Evolutionary conservation across 2,797 vertebrate species (phyloP), one percentile per base, ranked within the genome.

Genomic region (Rhodeus uyekii): DNA sequence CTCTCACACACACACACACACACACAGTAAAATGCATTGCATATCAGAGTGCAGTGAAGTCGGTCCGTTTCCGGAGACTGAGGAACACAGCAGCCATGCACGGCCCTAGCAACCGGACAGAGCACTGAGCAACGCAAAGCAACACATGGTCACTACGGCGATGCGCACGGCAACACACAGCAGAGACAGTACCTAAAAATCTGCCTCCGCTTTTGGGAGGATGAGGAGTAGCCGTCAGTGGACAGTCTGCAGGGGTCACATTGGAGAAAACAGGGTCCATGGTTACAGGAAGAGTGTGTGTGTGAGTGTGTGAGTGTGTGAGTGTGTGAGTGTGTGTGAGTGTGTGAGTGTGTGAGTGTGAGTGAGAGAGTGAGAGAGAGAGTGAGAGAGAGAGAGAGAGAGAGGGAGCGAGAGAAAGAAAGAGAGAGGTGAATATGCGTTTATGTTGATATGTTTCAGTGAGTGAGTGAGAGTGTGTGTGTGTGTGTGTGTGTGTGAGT

Each of bases 161-260:
- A 44, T n/a, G 92, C 91, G 92, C 92, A 95, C 94, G 90, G 91
- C 91, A 94, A 95, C 92, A 95, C 90, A 89, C 80, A 87, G 85
- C 87, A 86, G 78, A 87, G 93, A 91, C 94, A 93, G 94, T 96
- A 97, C 96, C 97, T 96, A 97, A 97, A 98, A 91, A 96, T 96
- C 94, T 98, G 97, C 92, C 96, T 96, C 95, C 94, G 94, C 92
- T 96, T 96, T 96, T 96, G 96, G 94, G 96, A 97, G 93, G 95
- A 96, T 95, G 95, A 96, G 94, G 95, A 94, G 96, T 96, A 97
- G 95, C 95, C 95, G 92, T 97, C 95, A 94, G 96, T 96, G 96
- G 96, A 95, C 95, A 96, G 93, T 96, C 96, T 98, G 97, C 94
- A 93, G 94, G 53, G 93, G 94, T 97, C 94, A 93, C 87, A 93